Conservation (phyloP, 2,113 vertebrate species). For the Heterochromis multidens region DNA sequence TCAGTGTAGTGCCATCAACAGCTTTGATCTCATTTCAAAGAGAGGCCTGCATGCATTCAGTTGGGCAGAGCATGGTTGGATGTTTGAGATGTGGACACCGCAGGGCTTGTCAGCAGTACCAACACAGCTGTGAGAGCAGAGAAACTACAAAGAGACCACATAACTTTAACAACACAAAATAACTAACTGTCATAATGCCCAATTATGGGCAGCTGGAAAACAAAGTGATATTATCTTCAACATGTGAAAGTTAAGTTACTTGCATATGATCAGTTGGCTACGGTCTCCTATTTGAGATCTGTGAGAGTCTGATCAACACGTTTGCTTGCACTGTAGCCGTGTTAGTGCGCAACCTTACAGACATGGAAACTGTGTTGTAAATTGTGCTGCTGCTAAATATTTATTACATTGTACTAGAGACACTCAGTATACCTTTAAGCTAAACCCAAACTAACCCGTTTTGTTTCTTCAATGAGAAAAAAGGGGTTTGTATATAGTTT, state of each 20-base stretch:
- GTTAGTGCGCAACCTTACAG: not conserved
- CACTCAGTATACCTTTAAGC: not conserved
- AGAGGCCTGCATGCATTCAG: constrained; percentile 29
- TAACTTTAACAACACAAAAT: constrained; percentile 32
- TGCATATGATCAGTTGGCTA: not conserved
- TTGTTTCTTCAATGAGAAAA: not conserved
- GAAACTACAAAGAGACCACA: constrained; percentile 61
- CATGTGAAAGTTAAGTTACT: not conserved
- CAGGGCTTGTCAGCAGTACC: constrained; percentile 53
- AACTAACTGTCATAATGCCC: constrained; percentile 8
- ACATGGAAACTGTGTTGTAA: not conserved
- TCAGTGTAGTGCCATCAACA: constrained; percentile 35
- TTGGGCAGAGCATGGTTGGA: constrained; percentile 29
- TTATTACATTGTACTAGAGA: not conserved
- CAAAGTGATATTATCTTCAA: not conserved
- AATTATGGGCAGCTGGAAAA: not conserved
- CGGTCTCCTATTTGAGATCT: not conserved
- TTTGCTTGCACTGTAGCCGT: not conserved
- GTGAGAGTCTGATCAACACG: not conserved
- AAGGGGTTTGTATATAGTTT: not conserved
- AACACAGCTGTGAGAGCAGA: constrained; percentile 54
- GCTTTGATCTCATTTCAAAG: constrained; percentile 65
- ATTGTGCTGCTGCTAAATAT: not conserved
- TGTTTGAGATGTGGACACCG: constrained; percentile 58
- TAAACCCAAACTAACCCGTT: not conserved